Evolutionary conservation across 2,888 invertebrate genomes (phyloP), one percentile per base, ranked within the genome.

Genomic region (Melikaiella ostensackeni): DNA sequence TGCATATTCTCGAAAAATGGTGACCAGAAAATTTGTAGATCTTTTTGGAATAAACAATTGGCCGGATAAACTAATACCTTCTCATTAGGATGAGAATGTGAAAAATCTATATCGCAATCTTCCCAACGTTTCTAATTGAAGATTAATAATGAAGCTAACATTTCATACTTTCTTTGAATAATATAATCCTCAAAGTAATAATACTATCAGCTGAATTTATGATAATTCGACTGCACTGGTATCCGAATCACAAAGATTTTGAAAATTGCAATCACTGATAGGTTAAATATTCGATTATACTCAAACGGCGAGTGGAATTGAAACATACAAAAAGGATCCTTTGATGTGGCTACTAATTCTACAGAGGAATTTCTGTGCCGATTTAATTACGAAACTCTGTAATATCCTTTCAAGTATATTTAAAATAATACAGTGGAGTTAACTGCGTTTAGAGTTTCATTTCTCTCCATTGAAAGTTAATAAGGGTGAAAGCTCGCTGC

Each of bases 401-500:
- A 8, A 50, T 50, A 50, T 50, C n/a, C n/a, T 50, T 50, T 8
- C 8, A n/a, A 61, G 21, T 63, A 38, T 13, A 63, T 63, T 63
- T 19, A 6, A 35, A 21, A 63, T 24, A 64, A 64, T 64, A 24
- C 24, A 42, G 2, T 13, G 8, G 13, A 64, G 21, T 42, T 42
- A 6, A 42, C 16, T 24, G 38, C 13, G 0, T 35, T 11, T 5
- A 11, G 38, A 38, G 19, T 33, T 62, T 42, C 2, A 64, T 21
- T 13, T 42, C 21, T 21, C 13, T 42, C 24, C 1, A 42, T 11
- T 5, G 42, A 42, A 21, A 64, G 64, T 42, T 42, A 64, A 64
- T 38, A 64, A 38, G 21, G 63, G 16, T 64, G 33, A 64, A 64
- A 64, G 38, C 38, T 42, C 21, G 9, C 42, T 64, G 21, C 16